Conservation (phyloP, 2,797 vertebrate genomes). For the Atherinosoma microstoma region DNA sequence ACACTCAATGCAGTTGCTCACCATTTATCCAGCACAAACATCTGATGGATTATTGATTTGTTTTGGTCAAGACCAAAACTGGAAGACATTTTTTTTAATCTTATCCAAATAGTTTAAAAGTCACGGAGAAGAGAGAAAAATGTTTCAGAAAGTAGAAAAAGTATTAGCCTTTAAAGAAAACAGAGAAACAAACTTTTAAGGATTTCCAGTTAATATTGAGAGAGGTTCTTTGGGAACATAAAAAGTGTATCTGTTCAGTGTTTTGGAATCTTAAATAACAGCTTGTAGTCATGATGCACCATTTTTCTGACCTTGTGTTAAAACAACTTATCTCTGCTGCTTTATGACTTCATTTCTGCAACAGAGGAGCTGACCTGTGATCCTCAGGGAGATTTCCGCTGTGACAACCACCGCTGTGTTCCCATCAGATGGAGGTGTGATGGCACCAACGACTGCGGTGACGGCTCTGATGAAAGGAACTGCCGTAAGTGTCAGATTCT, state of each 20-base stretch:
- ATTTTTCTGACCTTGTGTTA: conserved; percentile 11
- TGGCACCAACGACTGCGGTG: conserved; percentile 75
- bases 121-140: not conserved
- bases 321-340: not conserved
- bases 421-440: conserved; percentile 80
- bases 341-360: conserved; percentile 8
- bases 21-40: not conserved
- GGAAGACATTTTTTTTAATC: not conserved
- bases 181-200: not conserved
- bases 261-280: not conserved
- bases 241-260: conserved; percentile 2
- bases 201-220: not conserved
- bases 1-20: not conserved
- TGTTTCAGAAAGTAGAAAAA: not conserved
- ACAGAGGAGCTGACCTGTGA: conserved; percentile 80
- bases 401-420: conserved; percentile 80
- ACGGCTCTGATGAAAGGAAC: conserved; percentile 79
- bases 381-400: conserved; percentile 79
- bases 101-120: not conserved
- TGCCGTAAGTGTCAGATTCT: conserved; percentile 65
- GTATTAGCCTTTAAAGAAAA: not conserved
- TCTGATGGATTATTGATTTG: not conserved
- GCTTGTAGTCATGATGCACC: not conserved
- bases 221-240: not conserved
- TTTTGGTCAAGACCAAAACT: not conserved